A percentile compares a stretch with the other conserved stretches of the same genome.
Conservation (phyloP, 2,888 invertebrate species). For the Carterocephalus palaemon region DNA sequence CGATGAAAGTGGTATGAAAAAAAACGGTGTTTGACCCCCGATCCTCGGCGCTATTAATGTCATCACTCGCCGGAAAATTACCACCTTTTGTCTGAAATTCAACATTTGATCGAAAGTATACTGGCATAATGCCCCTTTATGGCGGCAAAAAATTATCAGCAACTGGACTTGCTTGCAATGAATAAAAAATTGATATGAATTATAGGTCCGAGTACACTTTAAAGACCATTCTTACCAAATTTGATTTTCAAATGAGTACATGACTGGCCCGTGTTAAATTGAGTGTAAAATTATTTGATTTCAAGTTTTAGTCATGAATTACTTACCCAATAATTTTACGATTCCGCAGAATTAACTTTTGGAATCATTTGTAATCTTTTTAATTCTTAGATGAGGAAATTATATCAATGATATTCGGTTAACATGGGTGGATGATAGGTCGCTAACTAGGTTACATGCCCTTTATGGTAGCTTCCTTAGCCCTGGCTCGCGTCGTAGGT, state of each 20-base stretch:
- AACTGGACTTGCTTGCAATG: conserved; percentile 50
- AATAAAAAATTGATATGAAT: conserved; percentile 58
- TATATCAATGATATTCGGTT: no score
- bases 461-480: no score
- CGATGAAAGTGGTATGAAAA: conserved; percentile 59
- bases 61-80: conserved; percentile 71
- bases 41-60: conserved; percentile 62
- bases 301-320: conserved; percentile 27
- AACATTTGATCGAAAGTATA: conserved; percentile 65
- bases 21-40: conserved; percentile 56
- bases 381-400: no score
- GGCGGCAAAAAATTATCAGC: conserved; percentile 50
- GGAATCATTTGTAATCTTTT: conserved; percentile 11
- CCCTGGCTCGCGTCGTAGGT: no score
- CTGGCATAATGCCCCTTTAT: conserved; percentile 47
- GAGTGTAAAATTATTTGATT: conserved; percentile 55
- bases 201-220: conserved; percentile 53
- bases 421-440: no score
- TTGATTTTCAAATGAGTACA: conserved; percentile 49
- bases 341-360: conserved; percentile 12
- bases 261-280: conserved; percentile 58
- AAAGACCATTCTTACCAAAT: conserved; percentile 51
- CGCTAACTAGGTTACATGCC: no score
- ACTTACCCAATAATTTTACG: conserved; percentile 21
- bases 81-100: conserved; percentile 70